Evolutionary conservation across 2,797 vertebrate species (phyloP).

Genomic region (Scolopax bukidnonensis): DNA sequence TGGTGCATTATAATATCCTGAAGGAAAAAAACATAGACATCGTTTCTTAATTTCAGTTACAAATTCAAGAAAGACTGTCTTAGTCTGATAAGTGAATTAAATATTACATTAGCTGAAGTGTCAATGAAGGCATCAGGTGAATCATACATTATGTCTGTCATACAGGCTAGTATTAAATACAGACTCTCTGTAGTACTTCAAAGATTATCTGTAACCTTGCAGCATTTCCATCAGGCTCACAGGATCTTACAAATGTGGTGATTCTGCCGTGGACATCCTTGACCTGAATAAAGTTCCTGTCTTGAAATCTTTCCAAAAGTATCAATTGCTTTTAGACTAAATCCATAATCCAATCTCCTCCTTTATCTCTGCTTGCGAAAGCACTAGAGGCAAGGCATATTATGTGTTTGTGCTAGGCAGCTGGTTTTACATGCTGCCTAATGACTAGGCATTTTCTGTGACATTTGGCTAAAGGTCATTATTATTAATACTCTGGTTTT

Average conservation of each 20-base stretch:
- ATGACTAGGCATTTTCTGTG: neutral
- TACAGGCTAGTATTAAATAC: neutral
- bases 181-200: neutral
- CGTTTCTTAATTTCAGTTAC: neutral
- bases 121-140: neutral
- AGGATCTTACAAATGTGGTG: neutral
- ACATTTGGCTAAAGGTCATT: neutral
- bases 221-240: neutral
- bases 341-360: neutral
- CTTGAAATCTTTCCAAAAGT: neutral
- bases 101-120: neutral
- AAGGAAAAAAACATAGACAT: neutral
- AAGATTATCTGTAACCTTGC: neutral
- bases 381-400: neutral
- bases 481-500: neutral
- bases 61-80: neutral
- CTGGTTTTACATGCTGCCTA: neutral
- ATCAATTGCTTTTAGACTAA: neutral
- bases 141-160: neutral
- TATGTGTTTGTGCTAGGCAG: neutral
- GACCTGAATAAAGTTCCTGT: neutral
- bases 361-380: neutral
- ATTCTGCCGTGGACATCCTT: neutral
- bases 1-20: constrained; percentile 59
- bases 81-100: neutral